Percentiles rank a stretch among this genome's conserved stretches.
phyloP scores from a whole-genome alignment of 2,888 invertebrate genomes.

The Ichneumoninae sp. region DNA sequence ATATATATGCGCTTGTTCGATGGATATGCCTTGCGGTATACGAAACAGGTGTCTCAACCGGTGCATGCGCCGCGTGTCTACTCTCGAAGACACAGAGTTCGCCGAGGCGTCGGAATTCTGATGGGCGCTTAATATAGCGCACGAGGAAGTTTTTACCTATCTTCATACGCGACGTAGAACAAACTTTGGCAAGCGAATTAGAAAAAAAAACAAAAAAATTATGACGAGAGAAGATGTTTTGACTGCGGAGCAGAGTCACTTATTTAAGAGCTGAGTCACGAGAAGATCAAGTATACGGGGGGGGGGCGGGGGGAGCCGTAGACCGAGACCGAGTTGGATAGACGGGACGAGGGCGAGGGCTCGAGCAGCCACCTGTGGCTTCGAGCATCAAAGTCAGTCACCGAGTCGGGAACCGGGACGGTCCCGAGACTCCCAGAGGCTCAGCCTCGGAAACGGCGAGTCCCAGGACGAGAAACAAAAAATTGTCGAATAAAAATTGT shows the following conservation, averaged over 20 bases:
- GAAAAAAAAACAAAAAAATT: neutral
- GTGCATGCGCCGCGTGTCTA: constrained; percentile 9
- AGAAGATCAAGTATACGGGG: neutral
- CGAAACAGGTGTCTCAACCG: constrained; percentile 12
- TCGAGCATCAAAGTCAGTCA: constrained; percentile 20
- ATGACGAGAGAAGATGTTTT: neutral
- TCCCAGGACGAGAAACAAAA: no score
- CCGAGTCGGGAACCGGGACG: constrained; percentile 37
- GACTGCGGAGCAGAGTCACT: neutral
- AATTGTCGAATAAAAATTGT: neutral
- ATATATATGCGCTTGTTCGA: neutral
- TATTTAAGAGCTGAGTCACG: constrained; percentile 34
- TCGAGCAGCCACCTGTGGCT: constrained; percentile 59
- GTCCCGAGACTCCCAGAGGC: neutral
- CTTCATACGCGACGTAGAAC: neutral
- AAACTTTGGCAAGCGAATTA: neutral
- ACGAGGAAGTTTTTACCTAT: neutral
- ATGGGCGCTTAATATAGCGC: neutral
- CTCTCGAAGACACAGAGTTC: neutral
- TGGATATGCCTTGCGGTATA: neutral
- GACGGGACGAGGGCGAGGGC: constrained; percentile 21
- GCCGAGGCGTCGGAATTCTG: neutral
- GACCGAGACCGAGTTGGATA: constrained; percentile 10
- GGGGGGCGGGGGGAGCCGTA: neutral
- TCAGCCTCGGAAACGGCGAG: neutral